Evolutionary conservation across 2,888 invertebrate species (phyloP), one percentile per base, ranked within the genome.

Genomic region (Lithosia quadra): DNA sequence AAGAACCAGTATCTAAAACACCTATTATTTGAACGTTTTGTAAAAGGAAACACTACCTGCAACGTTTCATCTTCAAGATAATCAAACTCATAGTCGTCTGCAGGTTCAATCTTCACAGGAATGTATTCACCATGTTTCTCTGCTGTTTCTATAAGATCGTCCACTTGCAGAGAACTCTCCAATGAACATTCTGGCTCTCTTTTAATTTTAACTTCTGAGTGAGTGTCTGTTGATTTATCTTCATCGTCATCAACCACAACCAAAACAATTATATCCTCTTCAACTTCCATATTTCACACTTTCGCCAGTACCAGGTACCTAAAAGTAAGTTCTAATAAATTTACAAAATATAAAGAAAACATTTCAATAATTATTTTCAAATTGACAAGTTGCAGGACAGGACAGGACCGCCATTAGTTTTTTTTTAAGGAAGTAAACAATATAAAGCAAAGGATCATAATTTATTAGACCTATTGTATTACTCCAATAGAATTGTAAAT

Each of bases 111-210:
- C 22, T 81, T 75, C n/a, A 86, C 67, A 28, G 78, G 58, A 57
- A 86, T 69, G 21, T 76, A 76, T 71, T 87, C 70, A 10, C 88
- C 90, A 73, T 87, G 80, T 73, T 81, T 79, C 65, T 81, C 79
- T 5, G 84, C 88, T 18, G 79, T 81, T 57, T 84, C 77, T 56
- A 90, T 76, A n/a, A 90, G 77, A 22, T 86, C 76, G 18, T 83
- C 69, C 15, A 87, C 71, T 65, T 70, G 72, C 3, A 68, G 24
- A 7, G 61, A 65, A 36, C 43, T 33, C 43, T 83, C 82, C 15
- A 13, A 7, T n/a, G 76, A 68, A 28, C 22, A 21, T 15, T 63
- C 53, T 63, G 84, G 81, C 10, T 77, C 57, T 18, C 69, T 65
- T 74, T 89, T 86, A 24, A 80, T 78, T 88, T 88, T 53, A n/a